These are phyloP conservation scores for Alloscopus bannaensis DNA, from an alignment of 2,888 invertebrate species.

Conservation along the genomic window DNA sequence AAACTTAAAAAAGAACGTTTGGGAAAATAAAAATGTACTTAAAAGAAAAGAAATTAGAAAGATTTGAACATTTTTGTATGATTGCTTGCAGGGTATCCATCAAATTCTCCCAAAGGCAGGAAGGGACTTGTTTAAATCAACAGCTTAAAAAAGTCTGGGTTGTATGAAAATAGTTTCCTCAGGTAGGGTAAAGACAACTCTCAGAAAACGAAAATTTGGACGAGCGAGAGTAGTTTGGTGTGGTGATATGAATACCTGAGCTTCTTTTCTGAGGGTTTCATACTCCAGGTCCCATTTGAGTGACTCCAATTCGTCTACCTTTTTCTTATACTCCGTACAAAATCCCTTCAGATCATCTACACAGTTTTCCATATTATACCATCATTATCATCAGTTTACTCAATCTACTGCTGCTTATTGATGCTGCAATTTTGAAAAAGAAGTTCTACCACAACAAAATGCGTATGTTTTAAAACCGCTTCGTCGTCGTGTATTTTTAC, in stretches of 20 bases:
- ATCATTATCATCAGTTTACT: neutral
- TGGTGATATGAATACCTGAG: constrained; percentile 83
- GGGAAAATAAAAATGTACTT: too few relatives aligned
- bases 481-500: too few relatives aligned
- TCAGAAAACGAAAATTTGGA: neutral
- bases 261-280: constrained; percentile 95
- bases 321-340: constrained; percentile 86
- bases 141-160: too few relatives aligned
- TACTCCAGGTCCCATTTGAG: constrained; percentile 99
- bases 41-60: constrained; percentile 14
- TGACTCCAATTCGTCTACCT: constrained; percentile 88
- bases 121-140: constrained; percentile 29
- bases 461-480: too few relatives aligned
- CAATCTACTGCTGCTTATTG: too few relatives aligned
- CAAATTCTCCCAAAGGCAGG: constrained; percentile 53
- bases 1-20: constrained; percentile 31
- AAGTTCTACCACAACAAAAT: too few relatives aligned
- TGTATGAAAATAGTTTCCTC: constrained; percentile 11
- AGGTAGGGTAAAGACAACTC: neutral
- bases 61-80: neutral
- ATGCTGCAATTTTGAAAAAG: too few relatives aligned
- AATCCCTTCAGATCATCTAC: constrained; percentile 74
- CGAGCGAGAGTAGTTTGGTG: too few relatives aligned
- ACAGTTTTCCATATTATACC: constrained; percentile 21
- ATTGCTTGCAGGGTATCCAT: constrained; percentile 62